A percentile compares a stretch with the other conserved stretches of the same genome.
phyloP scores from a whole-genome alignment of 2,888 invertebrate species.

The Thelaira solivaga region DNA sequence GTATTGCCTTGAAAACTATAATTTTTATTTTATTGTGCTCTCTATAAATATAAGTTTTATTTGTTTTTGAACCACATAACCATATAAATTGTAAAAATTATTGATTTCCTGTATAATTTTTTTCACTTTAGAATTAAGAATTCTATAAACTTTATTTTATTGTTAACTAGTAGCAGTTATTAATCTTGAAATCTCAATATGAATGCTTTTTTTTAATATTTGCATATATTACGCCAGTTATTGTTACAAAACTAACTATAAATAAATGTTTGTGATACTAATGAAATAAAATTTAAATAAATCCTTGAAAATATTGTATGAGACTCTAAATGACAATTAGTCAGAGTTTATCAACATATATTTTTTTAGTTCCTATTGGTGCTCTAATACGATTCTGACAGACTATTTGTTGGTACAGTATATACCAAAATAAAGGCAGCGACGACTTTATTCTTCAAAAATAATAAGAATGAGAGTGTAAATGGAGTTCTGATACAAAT shows the following conservation, averaged over 20 bases:
- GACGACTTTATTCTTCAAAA: too few relatives aligned
- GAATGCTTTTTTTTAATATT: not conserved
- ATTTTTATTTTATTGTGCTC: not conserved
- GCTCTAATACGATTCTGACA: too few relatives aligned
- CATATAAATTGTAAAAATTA: too few relatives aligned
- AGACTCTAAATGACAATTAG: too few relatives aligned
- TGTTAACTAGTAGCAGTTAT: not conserved
- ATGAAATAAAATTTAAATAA: constrained; percentile 22
- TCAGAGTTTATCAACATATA: too few relatives aligned
- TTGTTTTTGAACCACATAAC: too few relatives aligned
- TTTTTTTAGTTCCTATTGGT: too few relatives aligned
- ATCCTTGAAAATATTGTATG: not conserved
- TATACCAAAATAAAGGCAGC: too few relatives aligned
- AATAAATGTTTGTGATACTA: constrained; percentile 58
- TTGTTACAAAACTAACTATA: constrained; percentile 27
- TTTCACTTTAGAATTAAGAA: not conserved
- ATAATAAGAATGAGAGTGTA: too few relatives aligned
- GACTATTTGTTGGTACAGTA: too few relatives aligned
- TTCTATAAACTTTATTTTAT: not conserved
- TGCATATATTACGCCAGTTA: constrained; percentile 18
- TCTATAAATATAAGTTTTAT: not conserved
- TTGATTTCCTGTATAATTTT: too few relatives aligned
- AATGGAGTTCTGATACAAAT: too few relatives aligned
- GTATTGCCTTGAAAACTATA: constrained; percentile 8
- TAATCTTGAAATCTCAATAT: not conserved